Evolutionary conservation across 2,888 invertebrate genomes (phyloP), one percentile per base, ranked within the genome.

Genomic region (Agrotis ipsilon): DNA sequence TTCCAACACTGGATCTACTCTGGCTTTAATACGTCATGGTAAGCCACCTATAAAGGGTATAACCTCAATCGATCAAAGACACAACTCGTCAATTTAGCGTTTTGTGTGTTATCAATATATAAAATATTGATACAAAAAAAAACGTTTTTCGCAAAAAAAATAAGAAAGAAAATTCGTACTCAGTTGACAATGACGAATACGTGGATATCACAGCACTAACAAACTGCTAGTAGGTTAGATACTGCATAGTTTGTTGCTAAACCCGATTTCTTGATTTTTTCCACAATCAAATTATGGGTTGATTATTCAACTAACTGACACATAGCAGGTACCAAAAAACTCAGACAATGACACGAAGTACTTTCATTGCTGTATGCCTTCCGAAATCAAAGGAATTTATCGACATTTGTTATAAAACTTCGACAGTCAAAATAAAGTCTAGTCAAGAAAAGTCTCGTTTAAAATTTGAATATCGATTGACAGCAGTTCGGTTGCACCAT

Each of bases 401-500:
- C 24, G 24, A 24, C 2, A 24, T 24, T 24, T 2, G 24, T 24
- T 24, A 24, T 24, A 24, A n/a, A n/a, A n/a, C n/a, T n/a, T n/a
- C n/a, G n/a, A n/a, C n/a, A n/a, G n/a, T n/a, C n/a, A n/a, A 32
- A 32, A 39, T 9, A 39, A 39, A 9, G 39, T 39, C 39, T 39
- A 39, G 39, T 39, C 19, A 32, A 39, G 9, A 59, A 27, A 48
- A 39, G 11, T 5, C 7, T 46, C 39, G 21, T n/a, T n/a, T n/a
- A n/a, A n/a, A n/a, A n/a, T n/a, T 9, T 24, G 9, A 32, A 51
- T 13, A 46, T 58, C 49, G 46, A 59, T 71, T 18, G 78, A 43
- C 45, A 14, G 43, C 78, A 62, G 74, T 78, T 62, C 48, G n/a
- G 24, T 24, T 43, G n/a, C 78, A 78, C 78, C n/a, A n/a, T n/a